Conservation (phyloP, 2,888 invertebrate genomes). For the Troides oblongomaculatus region DNA sequence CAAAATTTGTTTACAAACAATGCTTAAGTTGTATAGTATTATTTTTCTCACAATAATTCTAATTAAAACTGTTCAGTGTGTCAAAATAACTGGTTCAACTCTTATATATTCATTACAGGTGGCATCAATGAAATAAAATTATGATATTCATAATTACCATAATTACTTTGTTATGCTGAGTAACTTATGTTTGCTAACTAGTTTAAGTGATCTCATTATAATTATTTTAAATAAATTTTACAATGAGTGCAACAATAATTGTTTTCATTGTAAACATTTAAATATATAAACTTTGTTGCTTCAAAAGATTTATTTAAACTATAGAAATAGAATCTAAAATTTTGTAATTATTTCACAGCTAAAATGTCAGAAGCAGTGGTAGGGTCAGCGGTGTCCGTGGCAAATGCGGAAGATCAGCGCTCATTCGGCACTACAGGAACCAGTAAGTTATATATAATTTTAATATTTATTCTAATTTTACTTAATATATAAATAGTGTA, state of each 20-base stretch:
- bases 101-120: background rate
- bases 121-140: background rate
- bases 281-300: too few relatives aligned
- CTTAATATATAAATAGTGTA: background rate
- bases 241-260: too few relatives aligned
- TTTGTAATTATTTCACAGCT: constrained; percentile 30
- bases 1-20: background rate
- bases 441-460: constrained; percentile 32
- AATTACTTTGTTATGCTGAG: background rate
- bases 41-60: too few relatives aligned
- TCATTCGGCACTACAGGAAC: constrained; percentile 47
- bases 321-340: background rate
- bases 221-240: background rate
- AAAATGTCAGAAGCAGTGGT: constrained; percentile 61
- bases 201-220: background rate
- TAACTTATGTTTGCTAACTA: background rate
- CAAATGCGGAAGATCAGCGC: constrained; percentile 55
- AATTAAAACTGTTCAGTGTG: constrained; percentile 1
- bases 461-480: background rate
- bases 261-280: too few relatives aligned
- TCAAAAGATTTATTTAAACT: too few relatives aligned
- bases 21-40: too few relatives aligned
- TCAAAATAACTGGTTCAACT: background rate
- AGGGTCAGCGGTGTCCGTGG: constrained; percentile 50
- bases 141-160: constrained; percentile 1